Percentiles rank a stretch among this genome's conserved stretches.
These are phyloP conservation scores for Tadarida brasiliensis DNA, from an alignment of 2,797 vertebrate genomes.

Conservation along the genomic window DNA sequence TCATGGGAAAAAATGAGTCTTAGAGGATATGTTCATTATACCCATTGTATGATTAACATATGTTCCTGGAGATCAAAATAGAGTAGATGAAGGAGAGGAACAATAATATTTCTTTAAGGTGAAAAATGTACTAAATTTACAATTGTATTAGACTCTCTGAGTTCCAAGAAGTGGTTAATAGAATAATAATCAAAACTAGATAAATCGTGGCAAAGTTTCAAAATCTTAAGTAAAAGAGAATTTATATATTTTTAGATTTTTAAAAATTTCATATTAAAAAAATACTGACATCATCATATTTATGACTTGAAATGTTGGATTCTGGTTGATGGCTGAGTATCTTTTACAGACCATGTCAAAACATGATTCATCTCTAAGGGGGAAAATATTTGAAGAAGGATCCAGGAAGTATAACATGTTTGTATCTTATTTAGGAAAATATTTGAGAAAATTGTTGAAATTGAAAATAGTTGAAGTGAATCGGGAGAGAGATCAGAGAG, in stretches of 20 bases:
- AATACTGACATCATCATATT: not conserved
- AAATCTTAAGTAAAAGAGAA: not conserved
- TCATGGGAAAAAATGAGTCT: not conserved
- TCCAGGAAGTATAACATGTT: not conserved
- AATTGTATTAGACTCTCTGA: not conserved
- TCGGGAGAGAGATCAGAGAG: not conserved
- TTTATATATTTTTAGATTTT: not conserved
- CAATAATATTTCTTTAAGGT: not conserved
- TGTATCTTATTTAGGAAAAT: not conserved
- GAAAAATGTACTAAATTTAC: not conserved
- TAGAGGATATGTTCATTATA: not conserved
- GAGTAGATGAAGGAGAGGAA: not conserved
- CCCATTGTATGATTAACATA: fast-evolving
- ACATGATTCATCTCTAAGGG: not conserved
- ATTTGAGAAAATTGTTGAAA: not conserved
- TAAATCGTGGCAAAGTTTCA: not conserved
- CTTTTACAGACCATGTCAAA: not conserved
- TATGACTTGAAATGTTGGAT: not conserved
- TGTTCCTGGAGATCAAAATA: not conserved
- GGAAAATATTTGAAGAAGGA: not conserved
- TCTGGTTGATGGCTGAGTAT: not conserved
- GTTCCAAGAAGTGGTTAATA: not conserved
- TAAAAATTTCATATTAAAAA: not conserved
- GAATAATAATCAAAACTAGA: not conserved
- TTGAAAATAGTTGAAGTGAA: not conserved